phyloP scores from a whole-genome alignment of 2,113 vertebrate genomes.

The Pteruthius melanotis region DNA sequence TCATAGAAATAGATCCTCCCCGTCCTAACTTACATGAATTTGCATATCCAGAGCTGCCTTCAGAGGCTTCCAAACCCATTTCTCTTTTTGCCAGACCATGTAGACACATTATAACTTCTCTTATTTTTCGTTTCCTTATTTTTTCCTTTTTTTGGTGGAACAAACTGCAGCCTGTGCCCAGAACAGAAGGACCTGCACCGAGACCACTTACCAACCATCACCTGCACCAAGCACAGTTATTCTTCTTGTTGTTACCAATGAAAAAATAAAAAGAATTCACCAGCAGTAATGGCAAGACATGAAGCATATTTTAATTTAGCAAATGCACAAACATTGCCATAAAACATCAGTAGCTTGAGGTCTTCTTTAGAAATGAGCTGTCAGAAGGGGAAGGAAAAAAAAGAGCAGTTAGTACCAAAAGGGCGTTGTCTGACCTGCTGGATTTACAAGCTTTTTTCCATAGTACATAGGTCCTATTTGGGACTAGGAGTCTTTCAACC shows the following conservation, averaged over 20 bases:
- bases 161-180: neutral
- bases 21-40: neutral
- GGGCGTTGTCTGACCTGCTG: neutral
- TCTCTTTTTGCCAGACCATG: neutral
- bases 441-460: neutral
- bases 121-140: too few species aligned
- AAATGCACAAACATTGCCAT: constrained; percentile 65
- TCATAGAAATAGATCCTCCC: neutral
- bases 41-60: neutral
- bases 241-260: constrained; percentile 43
- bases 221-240: constrained; percentile 34
- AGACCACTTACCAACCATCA: constrained; percentile 13
- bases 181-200: constrained; percentile 2
- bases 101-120: neutral
- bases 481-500: neutral
- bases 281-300: constrained; percentile 57
- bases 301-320: constrained; percentile 73
- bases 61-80: neutral
- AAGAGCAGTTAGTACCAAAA: neutral
- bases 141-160: too few species aligned
- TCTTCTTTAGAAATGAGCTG: constrained; percentile 51
- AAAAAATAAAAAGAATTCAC: constrained; percentile 54
- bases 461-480: neutral
- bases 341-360: constrained; percentile 38
- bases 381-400: neutral